phyloP scores from a whole-genome alignment of 2,797 vertebrate species.

The Sebastiscus tertius region DNA sequence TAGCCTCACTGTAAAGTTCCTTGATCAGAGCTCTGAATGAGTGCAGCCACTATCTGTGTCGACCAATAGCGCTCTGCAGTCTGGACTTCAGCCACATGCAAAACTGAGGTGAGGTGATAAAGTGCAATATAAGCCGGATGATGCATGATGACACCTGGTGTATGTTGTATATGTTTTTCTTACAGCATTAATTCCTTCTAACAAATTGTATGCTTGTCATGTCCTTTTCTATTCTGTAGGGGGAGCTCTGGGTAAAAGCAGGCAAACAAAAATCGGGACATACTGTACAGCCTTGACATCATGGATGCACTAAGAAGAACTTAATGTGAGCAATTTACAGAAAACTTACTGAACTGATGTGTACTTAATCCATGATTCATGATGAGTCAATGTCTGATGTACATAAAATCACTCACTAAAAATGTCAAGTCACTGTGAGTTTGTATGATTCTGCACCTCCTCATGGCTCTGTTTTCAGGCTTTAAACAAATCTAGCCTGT shows the following conservation, averaged over 20 bases:
- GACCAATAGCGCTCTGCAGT: slow-evolving; percentile 14
- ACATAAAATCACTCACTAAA: too few species aligned
- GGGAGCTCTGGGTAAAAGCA: not conserved
- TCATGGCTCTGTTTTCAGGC: too few species aligned
- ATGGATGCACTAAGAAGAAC: not conserved
- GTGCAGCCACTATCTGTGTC: slow-evolving; percentile 20
- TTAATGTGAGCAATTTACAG: not conserved
- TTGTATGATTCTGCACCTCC: too few species aligned
- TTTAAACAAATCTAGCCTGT: too few species aligned
- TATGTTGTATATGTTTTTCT: too few species aligned
- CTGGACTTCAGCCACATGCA: slow-evolving; percentile 48
- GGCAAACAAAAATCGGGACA: too few species aligned
- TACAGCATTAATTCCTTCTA: not conserved
- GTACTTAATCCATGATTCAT: not conserved
- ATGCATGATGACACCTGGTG: not conserved
- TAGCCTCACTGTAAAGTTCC: not conserved
- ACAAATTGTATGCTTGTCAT: not conserved
- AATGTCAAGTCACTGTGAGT: too few species aligned
- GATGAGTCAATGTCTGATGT: not conserved
- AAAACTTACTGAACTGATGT: not conserved
- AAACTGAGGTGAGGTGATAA: not conserved
- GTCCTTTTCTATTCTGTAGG: not conserved
- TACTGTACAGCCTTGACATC: not conserved
- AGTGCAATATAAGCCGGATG: not conserved
- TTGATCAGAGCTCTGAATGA: slow-evolving; percentile 21